Evolutionary conservation across 2,797 vertebrate genomes (phyloP).

Genomic region (Gouania willdenowi): DNA sequence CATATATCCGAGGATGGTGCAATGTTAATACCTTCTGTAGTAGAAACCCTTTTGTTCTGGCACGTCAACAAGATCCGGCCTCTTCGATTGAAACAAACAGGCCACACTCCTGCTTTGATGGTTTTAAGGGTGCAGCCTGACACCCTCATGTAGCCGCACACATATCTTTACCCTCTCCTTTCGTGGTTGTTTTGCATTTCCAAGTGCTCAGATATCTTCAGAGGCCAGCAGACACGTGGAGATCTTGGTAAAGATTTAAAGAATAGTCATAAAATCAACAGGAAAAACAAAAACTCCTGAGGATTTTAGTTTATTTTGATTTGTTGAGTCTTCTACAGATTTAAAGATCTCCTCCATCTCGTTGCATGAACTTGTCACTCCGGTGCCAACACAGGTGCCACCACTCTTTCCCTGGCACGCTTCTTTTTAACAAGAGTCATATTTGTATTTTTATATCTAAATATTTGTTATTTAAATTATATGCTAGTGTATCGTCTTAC

Average conservation of each 20-base stretch:
- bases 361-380: constrained; percentile 95
- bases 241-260: constrained; percentile 50
- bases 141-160: constrained; percentile 64
- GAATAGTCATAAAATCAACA: constrained; percentile 54
- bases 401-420: constrained; percentile 84
- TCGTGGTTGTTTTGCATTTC: constrained; percentile 36
- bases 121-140: constrained; percentile 56
- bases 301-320: constrained; percentile 48
- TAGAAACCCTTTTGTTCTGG: constrained; percentile 38
- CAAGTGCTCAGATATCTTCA: constrained; percentile 50
- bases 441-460: constrained; percentile 99
- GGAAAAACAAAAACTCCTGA: constrained; percentile 39
- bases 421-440: constrained; percentile 93
- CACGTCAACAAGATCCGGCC: constrained; percentile 44
- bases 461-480: constrained; percentile 97
- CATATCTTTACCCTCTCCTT: constrained; percentile 47
- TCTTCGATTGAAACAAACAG: constrained; percentile 34
- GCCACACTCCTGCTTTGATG: constrained; percentile 31
- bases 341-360: constrained; percentile 80
- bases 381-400: constrained; percentile 81
- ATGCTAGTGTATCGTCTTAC: constrained; percentile 87
- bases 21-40: constrained; percentile 72
- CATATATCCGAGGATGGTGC: constrained; percentile 68
- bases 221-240: constrained; percentile 62
- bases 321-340: constrained; percentile 75